phyloP scores from a whole-genome alignment of 1,140 invertebrate genomes.

The Rhynchophorus ferrugineus region DNA sequence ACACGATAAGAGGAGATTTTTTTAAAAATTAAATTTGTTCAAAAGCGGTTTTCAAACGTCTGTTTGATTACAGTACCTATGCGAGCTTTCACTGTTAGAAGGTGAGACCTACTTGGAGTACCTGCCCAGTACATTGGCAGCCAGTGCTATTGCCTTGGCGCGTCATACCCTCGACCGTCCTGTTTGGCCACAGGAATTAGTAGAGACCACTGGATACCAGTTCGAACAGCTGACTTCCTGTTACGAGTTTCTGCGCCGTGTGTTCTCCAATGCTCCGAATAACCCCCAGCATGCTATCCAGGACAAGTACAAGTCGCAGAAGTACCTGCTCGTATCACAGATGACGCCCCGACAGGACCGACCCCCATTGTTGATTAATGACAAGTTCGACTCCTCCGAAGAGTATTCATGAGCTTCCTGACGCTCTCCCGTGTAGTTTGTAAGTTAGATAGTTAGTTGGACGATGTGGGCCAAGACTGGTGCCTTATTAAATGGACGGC shows the following conservation, averaged over 20 bases:
- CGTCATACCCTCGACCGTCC: conserved; percentile 59
- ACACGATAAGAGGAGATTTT: too few relatives aligned
- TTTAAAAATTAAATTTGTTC: too few relatives aligned
- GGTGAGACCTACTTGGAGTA: conserved; percentile 76
- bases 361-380: too few relatives aligned
- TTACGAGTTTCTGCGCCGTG: conserved; percentile 57
- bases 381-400: not conserved
- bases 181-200: conserved; percentile 57
- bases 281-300: conserved; percentile 70
- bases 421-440: too few relatives aligned
- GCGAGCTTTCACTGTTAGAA: conserved; percentile 79
- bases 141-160: conserved; percentile 73
- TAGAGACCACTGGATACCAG: conserved; percentile 59
- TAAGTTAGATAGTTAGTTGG: too few relatives aligned
- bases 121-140: conserved; percentile 77
- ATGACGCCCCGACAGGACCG: conserved; percentile 15
- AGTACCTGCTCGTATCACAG: conserved; percentile 32
- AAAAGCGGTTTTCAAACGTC: too few relatives aligned
- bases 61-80: conserved; percentile 80
- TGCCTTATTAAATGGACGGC: too few relatives aligned
- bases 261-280: conserved; percentile 57
- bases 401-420: not conserved
- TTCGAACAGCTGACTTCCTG: conserved; percentile 61
- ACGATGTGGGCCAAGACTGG: conserved; percentile 1
- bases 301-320: conserved; percentile 35